Base-by-base conservation (phyloP, 2,797 vertebrate genomes). In the Benthosema pterotum region DNA sequence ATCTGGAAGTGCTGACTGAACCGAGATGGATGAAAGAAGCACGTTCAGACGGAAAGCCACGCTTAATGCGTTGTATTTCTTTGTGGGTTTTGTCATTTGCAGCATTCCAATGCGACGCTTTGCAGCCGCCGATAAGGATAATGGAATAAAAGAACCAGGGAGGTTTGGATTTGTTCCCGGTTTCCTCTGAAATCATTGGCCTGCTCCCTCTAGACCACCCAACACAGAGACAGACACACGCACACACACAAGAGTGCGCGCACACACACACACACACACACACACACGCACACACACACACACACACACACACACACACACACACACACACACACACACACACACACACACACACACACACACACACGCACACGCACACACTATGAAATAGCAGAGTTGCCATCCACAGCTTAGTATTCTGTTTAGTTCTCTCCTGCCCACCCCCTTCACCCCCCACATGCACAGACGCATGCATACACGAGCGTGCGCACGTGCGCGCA, bases 91-190 rank as follows among this genome's bases (percentile, higher is more conserved):
- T 57, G 16, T 67, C 65, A 58, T 56, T 16, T 65, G 53, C 66
- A 53, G 42, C 58, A 65, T 47, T 67, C 67, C 64, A 54, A 70
- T 71, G 52, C 48, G 57, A 61, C 5, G 4, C 71, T 67, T 32
- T 76, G 69, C 69, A 62, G 59, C 16, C n/a, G 47, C 74, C 53
- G 75, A 77, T 78, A 63, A 78, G 68, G 61, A 68, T 64, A 76
- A 54, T 66, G 63, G 54, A 70, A 49, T 65, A 32, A 32, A 32
- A 32, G 28, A 32, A 32, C 5, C 28, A 74, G 57, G 52, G 53
- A 67, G 43, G 49, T 60, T 67, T 82, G 63, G 72, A 70, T 78
- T 52, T 63, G 32, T 17, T 74, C 72, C 74, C 25, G 61, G 56
- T 66, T 49, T 25, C 28, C 55, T 14, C 46, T 43, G 70, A 80